Evolutionary conservation across 2,888 invertebrate species (phyloP).

Genomic region (Idaea straminata): DNA sequence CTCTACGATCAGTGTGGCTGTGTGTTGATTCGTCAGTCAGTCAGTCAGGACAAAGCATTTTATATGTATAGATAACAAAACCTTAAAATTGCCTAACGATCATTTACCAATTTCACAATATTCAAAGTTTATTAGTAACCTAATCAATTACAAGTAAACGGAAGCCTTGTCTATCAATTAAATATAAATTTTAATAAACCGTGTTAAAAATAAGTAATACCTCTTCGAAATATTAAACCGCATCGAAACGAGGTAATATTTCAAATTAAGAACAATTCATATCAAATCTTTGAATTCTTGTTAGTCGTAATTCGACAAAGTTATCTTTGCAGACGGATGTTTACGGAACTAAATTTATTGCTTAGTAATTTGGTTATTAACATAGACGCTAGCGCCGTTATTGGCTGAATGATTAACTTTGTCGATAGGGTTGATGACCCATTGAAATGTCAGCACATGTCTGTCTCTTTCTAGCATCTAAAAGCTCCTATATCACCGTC

Average conservation of each 20-base stretch:
- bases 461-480: slow-evolving; percentile 57
- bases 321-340: not conserved
- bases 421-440: slow-evolving; percentile 77
- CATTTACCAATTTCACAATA: not conserved
- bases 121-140: not conserved
- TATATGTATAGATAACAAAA: too few relatives aligned
- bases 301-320: slow-evolving; percentile 41
- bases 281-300: slow-evolving; percentile 79
- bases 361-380: not conserved
- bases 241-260: slow-evolving; percentile 64
- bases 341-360: not conserved
- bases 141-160: slow-evolving; percentile 48
- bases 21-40: too few relatives aligned
- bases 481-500: slow-evolving; percentile 49
- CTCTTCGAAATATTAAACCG: slow-evolving; percentile 54
- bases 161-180: slow-evolving; percentile 61
- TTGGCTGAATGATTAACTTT: not conserved
- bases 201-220: slow-evolving; percentile 49
- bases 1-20: too few relatives aligned
- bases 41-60: too few relatives aligned
- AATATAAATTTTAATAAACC: slow-evolving; percentile 67
- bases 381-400: not conserved
- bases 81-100: not conserved
- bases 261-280: slow-evolving; percentile 79
- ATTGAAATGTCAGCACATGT: slow-evolving; percentile 75